Evolutionary conservation across 2,888 invertebrate genomes (phyloP), one percentile per base, ranked within the genome.

Genomic region (Hoplodrina blanda): DNA sequence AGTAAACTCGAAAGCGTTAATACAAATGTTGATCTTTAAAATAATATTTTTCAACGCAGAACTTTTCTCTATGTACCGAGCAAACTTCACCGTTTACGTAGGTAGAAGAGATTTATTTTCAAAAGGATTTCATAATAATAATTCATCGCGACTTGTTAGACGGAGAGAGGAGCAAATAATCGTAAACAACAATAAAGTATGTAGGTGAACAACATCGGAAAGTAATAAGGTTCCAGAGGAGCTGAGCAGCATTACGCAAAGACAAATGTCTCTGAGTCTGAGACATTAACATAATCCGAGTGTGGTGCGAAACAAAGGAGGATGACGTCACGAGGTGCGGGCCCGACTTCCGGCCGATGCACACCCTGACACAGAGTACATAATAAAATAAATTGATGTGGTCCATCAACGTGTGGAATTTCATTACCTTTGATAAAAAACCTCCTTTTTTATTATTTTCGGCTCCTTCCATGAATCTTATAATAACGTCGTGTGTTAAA

Each of bases 271-370:
- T 91, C 88, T 84, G 92, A 91, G 90, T 46, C 15, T 46, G 91
- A 91, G 88, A 87, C 91, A 95, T 95, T 95, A 94, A 91, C 94
- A 95, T 95, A 95, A 94, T 95, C 93, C 92, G 85, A 88, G 89
- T 88, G 89, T 89, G 90, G 87, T 85, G 86, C 90, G 90, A 90
- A 88, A 91, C 93, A 93, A 91, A 91, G 92, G 91, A 91, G 90
- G 91, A 37, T 92, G 92, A 93, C 91, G 91, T 91, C 89, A 89
- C 87, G 80, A 73, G 73, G 86, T 86, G 84, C 80, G 84, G 77
- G 74, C 83, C 74, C 80, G 84, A 87, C 91, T 90, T 89, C 91
- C 91, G 88, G 86, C 80, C 85, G 86, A 87, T 88, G 85, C 85
- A 81, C 67, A 77, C 68, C 73, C 69, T 78, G 62, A 67, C 82